Percentiles rank a stretch among this genome's conserved stretches.
These are phyloP conservation scores for Dryobates pubescens DNA, from an alignment of 2,797 vertebrate species.

Conservation along the genomic window DNA sequence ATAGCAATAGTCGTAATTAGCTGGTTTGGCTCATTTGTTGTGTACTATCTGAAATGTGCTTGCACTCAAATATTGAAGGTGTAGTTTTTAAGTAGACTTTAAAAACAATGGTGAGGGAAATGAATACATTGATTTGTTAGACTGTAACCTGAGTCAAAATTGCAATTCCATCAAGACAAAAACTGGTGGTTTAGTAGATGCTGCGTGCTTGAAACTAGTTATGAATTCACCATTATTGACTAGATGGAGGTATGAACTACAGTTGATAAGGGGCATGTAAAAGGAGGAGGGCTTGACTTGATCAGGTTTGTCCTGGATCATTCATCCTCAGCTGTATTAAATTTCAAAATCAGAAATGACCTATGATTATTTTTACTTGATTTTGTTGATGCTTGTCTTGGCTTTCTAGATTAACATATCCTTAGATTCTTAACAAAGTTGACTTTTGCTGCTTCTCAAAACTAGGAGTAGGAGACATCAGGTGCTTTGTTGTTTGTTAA, in stretches of 20 bases:
- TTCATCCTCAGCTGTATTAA: background rate
- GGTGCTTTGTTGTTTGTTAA: background rate
- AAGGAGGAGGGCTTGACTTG: background rate
- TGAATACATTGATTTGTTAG: background rate
- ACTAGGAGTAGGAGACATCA: background rate
- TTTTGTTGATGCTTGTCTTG: background rate
- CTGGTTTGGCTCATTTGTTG: background rate
- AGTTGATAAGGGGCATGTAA: background rate
- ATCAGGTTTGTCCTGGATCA: background rate
- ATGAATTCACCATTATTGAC: background rate
- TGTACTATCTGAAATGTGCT: background rate
- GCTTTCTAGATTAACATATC: background rate
- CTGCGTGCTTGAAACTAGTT: background rate
- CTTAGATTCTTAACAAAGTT: background rate
- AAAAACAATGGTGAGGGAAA: background rate
- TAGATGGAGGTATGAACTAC: background rate
- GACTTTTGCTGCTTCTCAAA: background rate
- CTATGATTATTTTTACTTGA: background rate
- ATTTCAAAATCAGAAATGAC: background rate
- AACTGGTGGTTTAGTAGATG: background rate
- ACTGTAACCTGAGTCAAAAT: background rate
- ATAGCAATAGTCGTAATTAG: background rate
- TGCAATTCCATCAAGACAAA: background rate
- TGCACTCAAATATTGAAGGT: background rate
- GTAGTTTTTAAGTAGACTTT: background rate